These are phyloP conservation scores for Xiphorhynchus erythropygius DNA, from an alignment of 2,797 vertebrate genomes.

Conservation along the genomic window DNA sequence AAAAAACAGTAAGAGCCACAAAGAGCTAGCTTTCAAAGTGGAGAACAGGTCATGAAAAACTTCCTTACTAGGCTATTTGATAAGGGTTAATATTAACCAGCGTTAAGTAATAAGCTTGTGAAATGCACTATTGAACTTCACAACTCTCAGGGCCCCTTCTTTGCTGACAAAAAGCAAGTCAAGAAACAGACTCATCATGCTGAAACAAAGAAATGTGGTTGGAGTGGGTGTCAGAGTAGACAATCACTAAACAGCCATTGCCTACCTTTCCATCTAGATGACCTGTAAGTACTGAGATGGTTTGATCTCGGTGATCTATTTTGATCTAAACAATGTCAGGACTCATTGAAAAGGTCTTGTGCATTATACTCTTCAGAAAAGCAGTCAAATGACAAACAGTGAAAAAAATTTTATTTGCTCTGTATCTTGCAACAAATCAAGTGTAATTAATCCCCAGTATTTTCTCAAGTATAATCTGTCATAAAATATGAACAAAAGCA, in stretches of 20 bases:
- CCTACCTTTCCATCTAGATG: background rate
- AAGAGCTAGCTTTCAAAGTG: background rate
- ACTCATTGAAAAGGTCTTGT: background rate
- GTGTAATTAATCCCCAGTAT: constrained; percentile 67
- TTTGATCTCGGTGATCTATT: background rate
- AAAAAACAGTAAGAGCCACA: background rate
- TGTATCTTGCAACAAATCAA: constrained; percentile 54
- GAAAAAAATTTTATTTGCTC: constrained; percentile 77
- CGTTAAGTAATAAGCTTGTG: background rate
- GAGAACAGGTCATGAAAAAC: background rate
- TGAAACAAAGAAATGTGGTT: background rate
- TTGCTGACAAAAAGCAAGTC: background rate
- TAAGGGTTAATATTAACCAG: background rate
- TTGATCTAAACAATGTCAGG: background rate
- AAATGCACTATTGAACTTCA: background rate
- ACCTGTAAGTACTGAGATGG: background rate
- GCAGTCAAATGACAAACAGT: constrained; percentile 47
- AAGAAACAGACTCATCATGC: background rate
- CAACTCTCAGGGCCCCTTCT: background rate
- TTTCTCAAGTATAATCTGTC: constrained; percentile 50
- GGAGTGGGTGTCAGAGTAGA: background rate
- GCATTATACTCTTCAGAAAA: background rate
- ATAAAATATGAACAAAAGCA: constrained; percentile 59
- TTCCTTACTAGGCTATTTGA: background rate
- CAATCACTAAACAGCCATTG: background rate